Percentiles rank a stretch among this genome's conserved stretches.
Conservation (phyloP, 64 coral and sea anemone genomes). For the Stylophora pistillata region DNA sequence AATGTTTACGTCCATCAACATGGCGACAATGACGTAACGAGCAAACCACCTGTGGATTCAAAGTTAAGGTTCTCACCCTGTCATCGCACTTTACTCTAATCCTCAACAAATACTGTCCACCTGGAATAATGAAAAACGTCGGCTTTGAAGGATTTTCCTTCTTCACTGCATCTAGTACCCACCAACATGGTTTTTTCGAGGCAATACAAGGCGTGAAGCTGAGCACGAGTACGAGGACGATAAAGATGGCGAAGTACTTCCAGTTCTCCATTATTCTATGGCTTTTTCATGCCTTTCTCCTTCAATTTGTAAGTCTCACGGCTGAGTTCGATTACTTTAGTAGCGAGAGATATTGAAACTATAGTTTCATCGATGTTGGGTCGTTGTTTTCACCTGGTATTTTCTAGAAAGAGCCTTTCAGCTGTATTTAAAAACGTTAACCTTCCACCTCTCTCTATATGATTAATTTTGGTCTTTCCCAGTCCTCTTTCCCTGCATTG, state of each 20-base stretch:
- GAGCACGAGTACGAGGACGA: background rate
- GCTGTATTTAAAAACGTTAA: too few relatives aligned
- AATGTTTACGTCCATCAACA: too few relatives aligned
- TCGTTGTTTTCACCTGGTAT: too few relatives aligned
- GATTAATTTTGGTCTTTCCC: too few relatives aligned
- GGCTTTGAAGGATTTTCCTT: background rate
- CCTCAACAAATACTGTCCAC: slow-evolving; percentile 50
- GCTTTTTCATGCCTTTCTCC: background rate
- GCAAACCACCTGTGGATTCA: background rate
- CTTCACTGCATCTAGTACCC: slow-evolving; percentile 35
- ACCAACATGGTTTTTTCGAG: background rate
- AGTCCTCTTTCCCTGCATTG: too few relatives aligned
- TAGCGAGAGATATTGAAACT: too few relatives aligned
- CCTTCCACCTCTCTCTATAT: too few relatives aligned
- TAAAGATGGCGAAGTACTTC: background rate
- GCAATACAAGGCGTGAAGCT: background rate
- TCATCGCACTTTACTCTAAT: slow-evolving; percentile 30
- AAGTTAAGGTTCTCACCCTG: slow-evolving; percentile 1
- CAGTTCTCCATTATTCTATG: slow-evolving; percentile 10
- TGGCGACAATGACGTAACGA: too few relatives aligned
- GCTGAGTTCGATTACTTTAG: too few relatives aligned
- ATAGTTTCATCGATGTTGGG: too few relatives aligned
- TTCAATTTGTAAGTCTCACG: too few relatives aligned
- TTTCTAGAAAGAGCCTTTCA: too few relatives aligned
- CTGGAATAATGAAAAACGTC: slow-evolving; percentile 10